These are phyloP conservation scores for Cerceris rybyensis DNA, from an alignment of 2,888 invertebrate genomes.

Conservation along the genomic window DNA sequence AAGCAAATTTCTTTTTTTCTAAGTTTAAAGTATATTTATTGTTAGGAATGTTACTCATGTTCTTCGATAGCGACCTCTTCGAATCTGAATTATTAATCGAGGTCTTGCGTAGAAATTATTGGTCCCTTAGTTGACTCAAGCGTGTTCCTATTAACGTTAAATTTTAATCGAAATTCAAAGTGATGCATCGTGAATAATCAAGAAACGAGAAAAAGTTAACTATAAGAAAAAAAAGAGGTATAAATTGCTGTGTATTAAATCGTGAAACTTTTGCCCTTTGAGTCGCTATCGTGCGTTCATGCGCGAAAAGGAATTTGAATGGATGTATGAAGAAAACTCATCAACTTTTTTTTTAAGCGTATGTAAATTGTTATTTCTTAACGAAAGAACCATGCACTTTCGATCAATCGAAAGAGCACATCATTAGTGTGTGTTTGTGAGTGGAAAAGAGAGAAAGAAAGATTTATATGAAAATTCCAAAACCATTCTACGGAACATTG, in stretches of 20 bases:
- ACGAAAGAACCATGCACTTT: not conserved
- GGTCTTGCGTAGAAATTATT: no score
- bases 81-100: constrained; percentile 1
- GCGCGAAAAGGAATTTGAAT: constrained; percentile 3
- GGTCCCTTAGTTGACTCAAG: no score
- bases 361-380: constrained; percentile 4
- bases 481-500: not conserved
- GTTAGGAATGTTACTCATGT: constrained; percentile 41
- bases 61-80: constrained; percentile 16
- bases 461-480: constrained; percentile 18
- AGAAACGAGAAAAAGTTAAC: no score
- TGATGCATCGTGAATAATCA: no score
- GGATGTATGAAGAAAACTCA: constrained; percentile 6
- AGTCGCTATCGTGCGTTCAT: constrained; percentile 4
- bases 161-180: no score
- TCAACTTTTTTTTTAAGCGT: constrained; percentile 28
- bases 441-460: not conserved
- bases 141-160: no score
- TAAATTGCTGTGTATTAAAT: no score
- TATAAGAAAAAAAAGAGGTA: no score
- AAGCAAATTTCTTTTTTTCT: constrained; percentile 19
- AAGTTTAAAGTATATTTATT: constrained; percentile 63
- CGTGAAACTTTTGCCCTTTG: no score
- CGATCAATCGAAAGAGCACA: not conserved
- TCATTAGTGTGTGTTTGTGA: not conserved